Conservation (phyloP, 2,888 invertebrate genomes). For the Leptopilina syphax region DNA sequence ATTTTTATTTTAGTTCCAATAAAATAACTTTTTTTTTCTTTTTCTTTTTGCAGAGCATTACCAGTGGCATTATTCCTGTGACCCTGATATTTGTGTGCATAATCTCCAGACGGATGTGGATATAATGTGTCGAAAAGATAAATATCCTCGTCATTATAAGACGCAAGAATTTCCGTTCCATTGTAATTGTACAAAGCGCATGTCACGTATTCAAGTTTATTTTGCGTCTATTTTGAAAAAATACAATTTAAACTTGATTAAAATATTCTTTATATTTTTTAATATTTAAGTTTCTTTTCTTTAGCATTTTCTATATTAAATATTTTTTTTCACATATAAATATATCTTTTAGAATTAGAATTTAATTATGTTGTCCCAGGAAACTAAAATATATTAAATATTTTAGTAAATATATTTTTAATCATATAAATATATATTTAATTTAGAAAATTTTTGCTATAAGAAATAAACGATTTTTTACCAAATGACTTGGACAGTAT, state of each 20-base stretch:
- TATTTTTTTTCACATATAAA: too few species aligned
- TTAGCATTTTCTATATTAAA: too few species aligned
- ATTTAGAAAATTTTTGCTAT: too few species aligned
- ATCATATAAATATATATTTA: too few species aligned
- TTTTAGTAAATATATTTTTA: too few species aligned
- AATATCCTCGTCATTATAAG: constrained; percentile 95
- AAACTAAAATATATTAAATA: too few species aligned
- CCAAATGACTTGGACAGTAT: constrained; percentile 82
- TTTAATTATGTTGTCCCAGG: too few species aligned
- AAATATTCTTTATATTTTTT: too few species aligned
- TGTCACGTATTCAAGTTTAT: constrained; percentile 84
- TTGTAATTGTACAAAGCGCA: constrained; percentile 94
- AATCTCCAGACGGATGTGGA: constrained; percentile 76
- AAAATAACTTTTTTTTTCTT: too few species aligned
- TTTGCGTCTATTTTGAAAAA: constrained; percentile 47
- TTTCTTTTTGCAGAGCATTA: constrained; percentile 50
- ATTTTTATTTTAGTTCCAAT: too few species aligned
- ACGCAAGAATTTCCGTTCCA: constrained; percentile 94
- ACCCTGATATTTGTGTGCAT: constrained; percentile 80
- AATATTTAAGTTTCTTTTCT: too few species aligned
- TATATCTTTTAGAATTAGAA: too few species aligned
- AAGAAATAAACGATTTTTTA: constrained; percentile 61
- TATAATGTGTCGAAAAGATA: constrained; percentile 88
- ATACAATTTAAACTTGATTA: not conserved
- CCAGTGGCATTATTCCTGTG: constrained; percentile 77